Conservation (phyloP, 2,113 vertebrate species). For the Bufo gargarizans region DNA sequence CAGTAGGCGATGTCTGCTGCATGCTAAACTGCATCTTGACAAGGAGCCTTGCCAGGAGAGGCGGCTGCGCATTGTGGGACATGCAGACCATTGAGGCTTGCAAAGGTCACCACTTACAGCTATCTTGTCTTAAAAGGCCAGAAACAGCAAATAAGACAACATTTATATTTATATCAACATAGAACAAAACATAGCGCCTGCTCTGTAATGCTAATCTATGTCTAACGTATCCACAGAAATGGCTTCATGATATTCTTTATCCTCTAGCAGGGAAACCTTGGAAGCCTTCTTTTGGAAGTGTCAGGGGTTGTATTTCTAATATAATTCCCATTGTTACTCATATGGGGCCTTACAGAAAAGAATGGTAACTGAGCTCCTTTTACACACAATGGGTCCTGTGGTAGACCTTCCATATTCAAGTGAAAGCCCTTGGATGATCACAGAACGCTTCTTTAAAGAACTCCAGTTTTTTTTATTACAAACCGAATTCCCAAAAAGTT, state of each 20-base stretch:
- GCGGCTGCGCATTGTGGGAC: neutral
- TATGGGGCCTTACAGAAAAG: neutral
- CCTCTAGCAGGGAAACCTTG: neutral
- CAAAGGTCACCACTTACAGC: constrained; percentile 34
- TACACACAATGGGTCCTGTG: neutral
- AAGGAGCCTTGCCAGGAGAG: constrained; percentile 29
- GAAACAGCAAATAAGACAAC: neutral
- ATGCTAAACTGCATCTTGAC: constrained; percentile 52
- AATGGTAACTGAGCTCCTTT: neutral
- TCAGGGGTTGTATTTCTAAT: neutral
- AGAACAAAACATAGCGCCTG: neutral
- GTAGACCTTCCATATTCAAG: neutral
- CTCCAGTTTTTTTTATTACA: too few relatives aligned
- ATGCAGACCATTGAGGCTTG: constrained; percentile 14
- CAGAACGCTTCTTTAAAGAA: too few relatives aligned
- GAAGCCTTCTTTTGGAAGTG: neutral
- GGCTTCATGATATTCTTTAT: neutral
- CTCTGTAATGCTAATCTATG: constrained; percentile 13
- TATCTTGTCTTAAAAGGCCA: constrained; percentile 45
- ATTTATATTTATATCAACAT: constrained; percentile 25
- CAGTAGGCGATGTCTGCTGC: constrained; percentile 55
- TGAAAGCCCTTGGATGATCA: neutral
- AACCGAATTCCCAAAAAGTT: too few relatives aligned
- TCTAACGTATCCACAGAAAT: neutral
- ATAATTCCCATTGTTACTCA: neutral